A percentile compares a stretch with the other conserved stretches of the same genome.
Evolutionary conservation across 2,113 vertebrate species (phyloP).

Genomic region (Turdus rufiventris): DNA sequence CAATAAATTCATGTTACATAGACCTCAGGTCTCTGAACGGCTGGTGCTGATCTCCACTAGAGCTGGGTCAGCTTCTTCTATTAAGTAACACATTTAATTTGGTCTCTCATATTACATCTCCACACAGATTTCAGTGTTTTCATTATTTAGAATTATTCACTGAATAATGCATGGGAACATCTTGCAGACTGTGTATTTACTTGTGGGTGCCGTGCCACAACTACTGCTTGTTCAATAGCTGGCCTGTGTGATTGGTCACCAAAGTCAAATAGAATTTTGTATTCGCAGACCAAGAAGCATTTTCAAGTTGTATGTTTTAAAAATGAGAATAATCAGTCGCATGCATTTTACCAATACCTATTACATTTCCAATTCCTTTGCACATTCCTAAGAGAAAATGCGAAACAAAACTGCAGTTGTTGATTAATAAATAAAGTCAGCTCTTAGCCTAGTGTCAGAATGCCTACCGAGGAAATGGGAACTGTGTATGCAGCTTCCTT

Average conservation of each 20-base stretch:
- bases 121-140: background rate
- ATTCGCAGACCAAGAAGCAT: background rate
- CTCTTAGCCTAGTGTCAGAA: background rate
- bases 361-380: background rate
- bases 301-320: background rate
- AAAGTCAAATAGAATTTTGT: background rate
- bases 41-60: background rate
- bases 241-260: background rate
- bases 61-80: background rate
- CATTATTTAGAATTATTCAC: constrained; percentile 38
- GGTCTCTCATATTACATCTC: background rate
- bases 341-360: background rate
- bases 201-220: background rate
- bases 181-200: background rate
- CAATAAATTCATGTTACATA: background rate
- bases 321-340: background rate
- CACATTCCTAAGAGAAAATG: background rate
- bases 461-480: background rate
- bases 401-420: background rate
- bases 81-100: background rate
- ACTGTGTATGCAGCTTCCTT: background rate
- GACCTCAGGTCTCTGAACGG: background rate
- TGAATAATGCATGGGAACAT: constrained; percentile 31
- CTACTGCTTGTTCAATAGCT: background rate
- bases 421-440: background rate